phyloP scores from a whole-genome alignment of 2,797 vertebrate genomes.

The Sciurus carolinensis region DNA sequence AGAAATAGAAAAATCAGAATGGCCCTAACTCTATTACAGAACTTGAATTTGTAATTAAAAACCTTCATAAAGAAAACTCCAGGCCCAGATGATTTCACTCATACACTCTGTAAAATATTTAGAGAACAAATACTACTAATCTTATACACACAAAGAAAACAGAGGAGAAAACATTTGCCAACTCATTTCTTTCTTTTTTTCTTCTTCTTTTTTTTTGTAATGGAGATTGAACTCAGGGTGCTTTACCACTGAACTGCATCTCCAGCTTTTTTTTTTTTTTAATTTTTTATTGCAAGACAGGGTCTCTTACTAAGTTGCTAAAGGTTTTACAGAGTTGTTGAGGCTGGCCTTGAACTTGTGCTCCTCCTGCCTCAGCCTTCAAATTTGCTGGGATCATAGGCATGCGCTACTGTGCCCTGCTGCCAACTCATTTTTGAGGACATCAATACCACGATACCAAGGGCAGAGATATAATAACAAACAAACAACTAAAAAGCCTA shows the following conservation, averaged over 20 bases:
- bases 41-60: slow-evolving; percentile 66
- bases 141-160: not conserved
- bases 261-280: too few relatives aligned
- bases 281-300: too few relatives aligned
- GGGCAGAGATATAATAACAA: not conserved
- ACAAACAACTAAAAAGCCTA: not conserved
- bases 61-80: not conserved
- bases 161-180: not conserved
- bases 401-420: too few relatives aligned
- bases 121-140: slow-evolving; percentile 38
- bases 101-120: slow-evolving; percentile 56
- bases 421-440: slow-evolving; percentile 17
- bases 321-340: too few relatives aligned
- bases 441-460: not conserved
- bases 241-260: too few relatives aligned
- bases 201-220: too few relatives aligned
- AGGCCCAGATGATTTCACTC: slow-evolving; percentile 20
- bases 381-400: too few relatives aligned
- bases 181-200: not conserved
- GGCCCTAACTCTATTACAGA: not conserved
- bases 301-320: too few relatives aligned
- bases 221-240: too few relatives aligned
- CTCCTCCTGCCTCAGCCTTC: too few relatives aligned
- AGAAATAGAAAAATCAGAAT: slow-evolving; percentile 59
- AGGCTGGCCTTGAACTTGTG: too few relatives aligned